These are phyloP conservation scores for Vanessa atalanta DNA, from an alignment of 1,140 invertebrate species.

Conservation along the genomic window DNA sequence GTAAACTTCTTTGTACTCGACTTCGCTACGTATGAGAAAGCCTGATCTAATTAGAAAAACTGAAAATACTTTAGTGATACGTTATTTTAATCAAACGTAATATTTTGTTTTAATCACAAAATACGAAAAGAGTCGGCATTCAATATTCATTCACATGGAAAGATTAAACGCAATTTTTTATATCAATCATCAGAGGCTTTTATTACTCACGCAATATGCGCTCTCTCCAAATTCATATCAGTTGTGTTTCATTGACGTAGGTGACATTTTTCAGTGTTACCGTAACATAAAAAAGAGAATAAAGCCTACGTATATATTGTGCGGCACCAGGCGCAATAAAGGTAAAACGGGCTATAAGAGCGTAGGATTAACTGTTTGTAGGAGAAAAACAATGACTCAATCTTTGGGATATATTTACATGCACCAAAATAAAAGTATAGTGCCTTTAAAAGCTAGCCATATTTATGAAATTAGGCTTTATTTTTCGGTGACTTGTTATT, in stretches of 20 bases:
- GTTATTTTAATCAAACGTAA: too few relatives aligned
- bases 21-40: too few relatives aligned
- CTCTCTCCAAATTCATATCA: neutral
- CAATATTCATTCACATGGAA: too few relatives aligned
- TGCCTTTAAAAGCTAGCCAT: too few relatives aligned
- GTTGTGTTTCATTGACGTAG: neutral
- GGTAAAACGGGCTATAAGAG: constrained; percentile 24
- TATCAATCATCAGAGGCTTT: too few relatives aligned
- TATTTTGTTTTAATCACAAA: neutral
- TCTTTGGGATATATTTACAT: neutral
- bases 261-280: constrained; percentile 24
- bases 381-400: constrained; percentile 23
- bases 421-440: neutral
- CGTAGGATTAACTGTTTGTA: constrained; percentile 15
- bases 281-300: constrained; percentile 10
- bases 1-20: too few relatives aligned
- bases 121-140: neutral
- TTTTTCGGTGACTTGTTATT: too few relatives aligned
- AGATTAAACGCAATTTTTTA: too few relatives aligned
- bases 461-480: too few relatives aligned
- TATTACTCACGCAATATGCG: neutral
- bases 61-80: too few relatives aligned
- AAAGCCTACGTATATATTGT: constrained; percentile 16
- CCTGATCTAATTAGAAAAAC: too few relatives aligned
- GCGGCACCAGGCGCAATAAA: constrained; percentile 28